Conservation (phyloP, 2,888 invertebrate species). For the Cantharis rufa region DNA sequence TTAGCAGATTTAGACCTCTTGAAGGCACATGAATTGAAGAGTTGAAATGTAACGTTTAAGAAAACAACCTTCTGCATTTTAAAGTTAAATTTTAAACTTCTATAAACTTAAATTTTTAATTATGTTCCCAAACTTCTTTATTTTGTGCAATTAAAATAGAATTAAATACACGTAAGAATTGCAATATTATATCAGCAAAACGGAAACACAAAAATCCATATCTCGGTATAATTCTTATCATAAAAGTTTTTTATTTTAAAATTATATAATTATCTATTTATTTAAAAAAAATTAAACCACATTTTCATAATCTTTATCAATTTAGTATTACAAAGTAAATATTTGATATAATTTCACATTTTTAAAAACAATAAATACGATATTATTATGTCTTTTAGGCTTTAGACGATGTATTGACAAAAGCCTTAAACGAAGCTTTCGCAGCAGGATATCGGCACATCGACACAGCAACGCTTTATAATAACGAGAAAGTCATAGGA, state of each 20-base stretch:
- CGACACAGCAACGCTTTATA: conserved; percentile 69
- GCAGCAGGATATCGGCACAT: conserved; percentile 73
- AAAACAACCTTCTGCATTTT: no score
- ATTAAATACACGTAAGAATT: neutral
- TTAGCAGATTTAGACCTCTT: no score
- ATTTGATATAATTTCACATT: neutral
- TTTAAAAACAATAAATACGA: conserved; percentile 11
- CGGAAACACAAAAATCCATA: neutral
- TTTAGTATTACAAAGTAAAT: no score
- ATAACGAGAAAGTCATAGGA: conserved; percentile 70
- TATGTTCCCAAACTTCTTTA: neutral
- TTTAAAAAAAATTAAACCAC: neutral
- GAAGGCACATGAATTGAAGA: no score
- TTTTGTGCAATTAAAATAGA: neutral
- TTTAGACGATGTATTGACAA: conserved; percentile 61
- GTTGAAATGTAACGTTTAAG: no score
- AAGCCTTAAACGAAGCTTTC: conserved; percentile 68
- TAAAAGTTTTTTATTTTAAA: neutral
- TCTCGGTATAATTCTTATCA: neutral
- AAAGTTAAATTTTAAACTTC: no score
- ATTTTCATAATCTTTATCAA: no score
- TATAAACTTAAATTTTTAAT: no score
- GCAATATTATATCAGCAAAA: neutral
- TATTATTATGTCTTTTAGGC: conserved; percentile 57
- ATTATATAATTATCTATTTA: neutral